These are phyloP conservation scores for Chloromyia formosa DNA, from an alignment of 2,888 invertebrate genomes.

Conservation along the genomic window DNA sequence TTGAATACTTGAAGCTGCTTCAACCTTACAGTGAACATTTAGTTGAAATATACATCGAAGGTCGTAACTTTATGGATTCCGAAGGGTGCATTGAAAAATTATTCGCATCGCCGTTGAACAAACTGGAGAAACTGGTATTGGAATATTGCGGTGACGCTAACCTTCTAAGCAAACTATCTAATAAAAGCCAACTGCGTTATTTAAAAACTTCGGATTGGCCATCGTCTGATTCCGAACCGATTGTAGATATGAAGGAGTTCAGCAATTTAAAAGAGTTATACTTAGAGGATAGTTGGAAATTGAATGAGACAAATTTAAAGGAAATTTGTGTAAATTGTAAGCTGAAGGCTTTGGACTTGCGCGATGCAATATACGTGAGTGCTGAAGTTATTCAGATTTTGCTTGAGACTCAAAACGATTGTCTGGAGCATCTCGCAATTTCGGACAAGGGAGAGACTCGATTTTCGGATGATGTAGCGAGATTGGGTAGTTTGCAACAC, in stretches of 20 bases:
- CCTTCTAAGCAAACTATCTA: no score
- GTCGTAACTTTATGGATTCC: background rate
- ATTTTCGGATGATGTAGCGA: background rate
- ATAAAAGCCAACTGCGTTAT: no score
- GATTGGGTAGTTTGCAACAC: background rate
- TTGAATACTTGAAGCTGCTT: background rate
- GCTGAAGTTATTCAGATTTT: background rate
- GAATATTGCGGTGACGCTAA: background rate
- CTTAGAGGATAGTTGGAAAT: no score
- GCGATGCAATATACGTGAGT: background rate
- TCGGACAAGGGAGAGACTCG: background rate
- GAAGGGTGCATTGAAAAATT: background rate
- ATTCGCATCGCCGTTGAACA: background rate
- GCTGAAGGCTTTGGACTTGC: background rate
- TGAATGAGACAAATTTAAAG: no score
- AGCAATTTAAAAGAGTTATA: no score
- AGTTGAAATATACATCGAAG: background rate
- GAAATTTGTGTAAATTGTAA: conserved; percentile 7
- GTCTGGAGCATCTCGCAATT: background rate
- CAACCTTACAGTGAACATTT: conserved; percentile 8
- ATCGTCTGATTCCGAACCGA: no score
- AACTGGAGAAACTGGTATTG: background rate
- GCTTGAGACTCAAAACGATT: conserved; percentile 13
- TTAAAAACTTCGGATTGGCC: no score
- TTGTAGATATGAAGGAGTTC: no score